Evolutionary conservation across 2,797 vertebrate species (phyloP), one percentile per base, ranked within the genome.

Genomic region (Enteromius anoplus): DNA sequence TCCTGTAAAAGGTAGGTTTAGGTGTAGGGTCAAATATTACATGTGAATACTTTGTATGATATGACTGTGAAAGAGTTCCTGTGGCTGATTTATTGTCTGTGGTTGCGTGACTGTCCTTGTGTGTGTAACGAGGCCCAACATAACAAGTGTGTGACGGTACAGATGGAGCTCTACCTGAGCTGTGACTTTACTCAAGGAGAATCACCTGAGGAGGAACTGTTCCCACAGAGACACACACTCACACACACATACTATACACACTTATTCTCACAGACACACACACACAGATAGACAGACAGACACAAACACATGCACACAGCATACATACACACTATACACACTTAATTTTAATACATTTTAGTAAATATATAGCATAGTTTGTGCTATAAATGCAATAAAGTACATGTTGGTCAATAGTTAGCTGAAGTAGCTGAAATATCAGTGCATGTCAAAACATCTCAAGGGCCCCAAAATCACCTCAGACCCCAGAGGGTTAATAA

Each of bases 91-190:
- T n/a, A 45, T 69, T 14, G 15, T 49, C 55, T 58, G 69, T 26
- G 4, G 42, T 29, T 23, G 14, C 6, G 26, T 72, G 45, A 5
- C 45, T 72, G 71, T 34, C 71, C 49, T 73, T 73, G 71, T n/a
- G 5, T 23, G 72, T 55, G 2, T 51, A 72, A 72, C 19, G 17
- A 6, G 70, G 47, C 45, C 3, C 26, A 51, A 32, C 19, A 21
- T 72, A 51, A 21, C 17, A 2, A 2, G 19, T 21, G 71, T 75
- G 49, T 53, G 29, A 58, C 26, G 71, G 75, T 76, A 88, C 85
- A 88, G 87, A 86, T 88, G 87, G 87, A 49, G 51, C 83, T 84
- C 42, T 81, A 77, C 72, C 76, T 85, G 80, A 71, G 26, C 42
- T 12, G 1, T 86, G 85, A 85, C 68, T 75, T 85, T 82, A 78